A percentile compares a stretch with the other conserved stretches of the same genome.
Evolutionary conservation across 2,113 vertebrate genomes (phyloP).

Genomic region (Mastomys coucha): DNA sequence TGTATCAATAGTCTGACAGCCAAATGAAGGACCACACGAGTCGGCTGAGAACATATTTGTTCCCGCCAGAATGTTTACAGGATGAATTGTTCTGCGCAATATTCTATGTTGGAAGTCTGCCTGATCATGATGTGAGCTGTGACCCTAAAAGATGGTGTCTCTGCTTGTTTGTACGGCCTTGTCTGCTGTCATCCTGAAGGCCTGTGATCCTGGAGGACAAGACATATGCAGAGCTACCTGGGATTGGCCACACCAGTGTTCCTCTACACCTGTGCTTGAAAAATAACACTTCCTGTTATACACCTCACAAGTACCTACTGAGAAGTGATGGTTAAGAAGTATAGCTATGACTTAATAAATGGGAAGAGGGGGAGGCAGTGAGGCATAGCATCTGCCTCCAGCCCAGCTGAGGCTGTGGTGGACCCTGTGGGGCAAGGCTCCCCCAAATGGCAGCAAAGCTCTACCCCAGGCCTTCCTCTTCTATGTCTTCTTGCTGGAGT

Average conservation of each 20-base stretch:
- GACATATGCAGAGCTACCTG: accelerated
- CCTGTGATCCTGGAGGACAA: not conserved
- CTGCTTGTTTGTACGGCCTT: not conserved
- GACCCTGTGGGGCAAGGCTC: accelerated
- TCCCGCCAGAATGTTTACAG: not conserved
- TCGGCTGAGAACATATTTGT: not conserved
- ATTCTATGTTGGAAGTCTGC: not conserved
- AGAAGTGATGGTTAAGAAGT: not conserved
- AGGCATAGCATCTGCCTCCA: not conserved
- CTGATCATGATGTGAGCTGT: not conserved
- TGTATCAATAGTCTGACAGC: not conserved
- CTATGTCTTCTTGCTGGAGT: not conserved
- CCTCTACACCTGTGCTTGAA: not conserved
- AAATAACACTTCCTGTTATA: not conserved
- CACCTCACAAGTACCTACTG: not conserved
- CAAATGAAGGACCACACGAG: not conserved
- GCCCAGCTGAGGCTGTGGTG: not conserved
- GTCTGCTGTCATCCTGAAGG: accelerated
- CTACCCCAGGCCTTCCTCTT: not conserved
- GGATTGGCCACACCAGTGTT: not conserved
- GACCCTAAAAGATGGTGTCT: not conserved
- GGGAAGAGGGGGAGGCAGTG: accelerated
- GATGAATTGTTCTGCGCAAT: not conserved
- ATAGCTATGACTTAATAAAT: not conserved
- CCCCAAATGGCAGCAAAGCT: accelerated